Evolutionary conservation across 2,113 vertebrate genomes (phyloP), one percentile per base, ranked within the genome.

Genomic region (Morone chrysops): DNA sequence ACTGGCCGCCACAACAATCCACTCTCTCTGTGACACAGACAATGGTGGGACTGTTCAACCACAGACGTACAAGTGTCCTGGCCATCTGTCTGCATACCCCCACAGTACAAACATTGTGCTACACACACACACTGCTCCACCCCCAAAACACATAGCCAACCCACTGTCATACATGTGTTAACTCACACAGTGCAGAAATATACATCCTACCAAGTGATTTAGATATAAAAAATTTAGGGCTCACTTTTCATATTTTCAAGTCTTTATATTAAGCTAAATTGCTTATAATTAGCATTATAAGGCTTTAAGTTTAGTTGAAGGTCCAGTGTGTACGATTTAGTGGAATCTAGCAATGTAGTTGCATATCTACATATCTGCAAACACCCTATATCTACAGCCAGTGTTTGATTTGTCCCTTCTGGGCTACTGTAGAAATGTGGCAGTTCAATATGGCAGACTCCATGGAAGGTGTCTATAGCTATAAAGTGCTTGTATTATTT

Each of bases 41-140:
- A 96, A 95, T 93, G 90, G 83, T 68, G 45, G 75, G 87, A 89
- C 93, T 96, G 94, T 95, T 93, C 78, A 74, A 71, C 85, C 88
- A 87, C 84, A 91, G 92, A 90, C 89, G 81, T 92, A 93, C 89
- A 92, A 95, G 92, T 92, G 92, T 92, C 91, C 88, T 75, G 62
- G 93, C 94, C 95, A 95, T 95, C 94, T 95, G 95, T 94, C 94
- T 90, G 88, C 90, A 88, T 87, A 76, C 80, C 92, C 85, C 89
- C 94, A 94, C 92, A 94, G 92, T 91, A 94, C 92, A 95, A 95
- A 95, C 95, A 94, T 90, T 95, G 94, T 95, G 89, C 87, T 76
- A 85, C 77, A 83, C 70, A 84, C 81, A 78, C 40, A 70, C 75
- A 45, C 65, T 60, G 25, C 40, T 60, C 76, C 83, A 41, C 66